phyloP scores from a whole-genome alignment of 2,888 invertebrate genomes.

The Adela reaumurella region DNA sequence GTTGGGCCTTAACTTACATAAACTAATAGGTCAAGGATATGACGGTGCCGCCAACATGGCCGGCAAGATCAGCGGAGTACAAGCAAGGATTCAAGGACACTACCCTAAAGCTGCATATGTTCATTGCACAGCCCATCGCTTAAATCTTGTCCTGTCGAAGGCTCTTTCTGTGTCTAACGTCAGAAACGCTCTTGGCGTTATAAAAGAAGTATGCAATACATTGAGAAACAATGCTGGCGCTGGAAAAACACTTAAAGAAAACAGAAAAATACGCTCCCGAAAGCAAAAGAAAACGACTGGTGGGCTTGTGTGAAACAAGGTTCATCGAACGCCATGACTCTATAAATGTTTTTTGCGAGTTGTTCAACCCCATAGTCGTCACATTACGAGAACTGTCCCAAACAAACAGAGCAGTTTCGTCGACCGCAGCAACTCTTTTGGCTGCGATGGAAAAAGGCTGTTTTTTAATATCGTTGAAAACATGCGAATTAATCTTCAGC shows the following conservation, averaged over 20 bases:
- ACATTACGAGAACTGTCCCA: constrained; percentile 2
- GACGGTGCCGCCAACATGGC: background rate
- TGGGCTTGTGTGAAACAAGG: constrained; percentile 3
- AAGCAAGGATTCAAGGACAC: constrained; percentile 2
- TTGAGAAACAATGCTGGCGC: constrained; percentile 1
- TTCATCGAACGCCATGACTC: constrained; percentile 3
- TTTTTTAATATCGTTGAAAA: no score
- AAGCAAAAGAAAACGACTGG: constrained; percentile 3
- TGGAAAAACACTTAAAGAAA: constrained; percentile 2
- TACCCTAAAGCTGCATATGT: constrained; percentile 3
- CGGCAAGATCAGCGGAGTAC: constrained; percentile 1
- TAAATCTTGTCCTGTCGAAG: constrained; percentile 2
- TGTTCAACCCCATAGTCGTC: background rate
- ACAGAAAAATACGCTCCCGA: constrained; percentile 1
- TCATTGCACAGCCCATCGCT: constrained; percentile 2
- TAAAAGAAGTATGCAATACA: constrained; percentile 3
- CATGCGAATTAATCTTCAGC: no score
- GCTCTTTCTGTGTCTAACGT: constrained; percentile 2
- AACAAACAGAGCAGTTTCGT: constrained; percentile 1
- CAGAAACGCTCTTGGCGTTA: constrained; percentile 2
- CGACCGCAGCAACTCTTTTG: background rate
- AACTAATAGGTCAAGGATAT: background rate
- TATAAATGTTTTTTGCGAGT: constrained; percentile 2
- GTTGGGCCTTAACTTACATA: background rate
- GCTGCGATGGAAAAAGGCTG: no score